A percentile compares a stretch with the other conserved stretches of the same genome.
Conservation (phyloP, 2,888 invertebrate species). For the Lobophora halterata region DNA sequence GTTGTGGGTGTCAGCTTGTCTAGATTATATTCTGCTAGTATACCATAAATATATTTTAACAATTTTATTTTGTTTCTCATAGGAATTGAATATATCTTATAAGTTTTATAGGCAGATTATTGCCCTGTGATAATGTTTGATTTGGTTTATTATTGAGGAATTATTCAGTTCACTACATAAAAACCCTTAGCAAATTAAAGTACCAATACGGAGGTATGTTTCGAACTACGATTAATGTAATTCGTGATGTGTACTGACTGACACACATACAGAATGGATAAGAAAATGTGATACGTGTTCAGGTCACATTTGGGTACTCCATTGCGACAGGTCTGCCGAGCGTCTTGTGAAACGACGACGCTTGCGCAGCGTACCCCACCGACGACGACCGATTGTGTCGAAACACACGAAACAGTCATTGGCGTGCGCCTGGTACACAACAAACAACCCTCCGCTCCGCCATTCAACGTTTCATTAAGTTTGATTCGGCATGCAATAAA, state of each 20-base stretch:
- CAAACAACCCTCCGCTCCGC: constrained; percentile 52
- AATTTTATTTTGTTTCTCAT: too few species aligned
- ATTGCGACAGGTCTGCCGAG: constrained; percentile 76
- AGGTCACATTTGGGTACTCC: constrained; percentile 78
- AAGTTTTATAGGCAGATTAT: too few species aligned
- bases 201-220: not conserved
- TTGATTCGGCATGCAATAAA: too few species aligned
- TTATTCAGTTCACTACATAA: too few species aligned
- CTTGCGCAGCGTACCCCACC: constrained; percentile 75
- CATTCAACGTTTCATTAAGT: too few species aligned
- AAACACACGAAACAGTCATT: constrained; percentile 68
- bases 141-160: too few species aligned
- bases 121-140: too few species aligned
- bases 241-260: constrained; percentile 18
- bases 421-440: constrained; percentile 56
- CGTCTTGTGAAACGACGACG: constrained; percentile 76
- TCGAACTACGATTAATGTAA: constrained; percentile 10
- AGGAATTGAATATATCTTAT: too few species aligned
- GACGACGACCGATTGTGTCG: constrained; percentile 66
- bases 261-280: constrained; percentile 45
- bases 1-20: too few species aligned
- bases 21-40: too few species aligned
- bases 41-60: too few species aligned
- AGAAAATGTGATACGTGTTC: constrained; percentile 74
- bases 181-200: too few species aligned